These are phyloP conservation scores for Acromyrmex heyeri DNA, from an alignment of 1,140 invertebrate species.

Conservation along the genomic window DNA sequence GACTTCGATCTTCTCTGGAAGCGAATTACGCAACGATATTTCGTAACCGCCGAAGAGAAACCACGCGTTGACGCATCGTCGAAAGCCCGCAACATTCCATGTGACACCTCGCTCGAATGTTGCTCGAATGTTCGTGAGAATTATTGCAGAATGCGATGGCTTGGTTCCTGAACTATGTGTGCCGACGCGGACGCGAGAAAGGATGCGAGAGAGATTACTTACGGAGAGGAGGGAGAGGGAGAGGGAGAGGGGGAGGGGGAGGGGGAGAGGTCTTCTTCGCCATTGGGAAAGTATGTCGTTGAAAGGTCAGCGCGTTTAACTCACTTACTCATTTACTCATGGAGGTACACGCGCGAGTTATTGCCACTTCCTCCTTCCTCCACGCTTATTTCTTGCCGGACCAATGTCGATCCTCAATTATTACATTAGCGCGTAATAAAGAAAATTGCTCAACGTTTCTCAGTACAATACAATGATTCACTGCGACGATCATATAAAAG, in stretches of 20 bases:
- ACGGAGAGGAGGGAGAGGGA: constrained; percentile 53
- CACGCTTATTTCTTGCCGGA: background rate
- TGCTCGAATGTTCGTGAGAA: constrained; percentile 50
- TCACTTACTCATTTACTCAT: constrained; percentile 1
- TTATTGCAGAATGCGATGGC: constrained; percentile 56
- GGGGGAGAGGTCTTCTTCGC: constrained; percentile 63
- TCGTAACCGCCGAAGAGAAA: constrained; percentile 50
- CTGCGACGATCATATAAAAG: background rate
- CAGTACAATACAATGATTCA: background rate
- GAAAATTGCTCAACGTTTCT: background rate
- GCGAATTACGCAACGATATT: constrained; percentile 48
- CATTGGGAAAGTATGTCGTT: constrained; percentile 83
- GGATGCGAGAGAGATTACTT: constrained; percentile 71
- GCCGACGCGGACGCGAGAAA: constrained; percentile 44
- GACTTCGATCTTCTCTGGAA: constrained; percentile 1
- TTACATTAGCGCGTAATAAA: background rate
- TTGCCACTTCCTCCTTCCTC: constrained; percentile 61
- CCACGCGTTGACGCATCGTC: constrained; percentile 49
- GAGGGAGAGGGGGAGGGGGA: background rate
- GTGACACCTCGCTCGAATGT: constrained; percentile 37
- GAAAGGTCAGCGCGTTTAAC: constrained; percentile 82
- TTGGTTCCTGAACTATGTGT: constrained; percentile 72
- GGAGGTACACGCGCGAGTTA: constrained; percentile 32
- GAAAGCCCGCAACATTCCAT: constrained; percentile 49
- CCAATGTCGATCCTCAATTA: constrained; percentile 28